These are phyloP conservation scores for Alectura lathami DNA, from an alignment of 2,113 vertebrate genomes.

Conservation along the genomic window DNA sequence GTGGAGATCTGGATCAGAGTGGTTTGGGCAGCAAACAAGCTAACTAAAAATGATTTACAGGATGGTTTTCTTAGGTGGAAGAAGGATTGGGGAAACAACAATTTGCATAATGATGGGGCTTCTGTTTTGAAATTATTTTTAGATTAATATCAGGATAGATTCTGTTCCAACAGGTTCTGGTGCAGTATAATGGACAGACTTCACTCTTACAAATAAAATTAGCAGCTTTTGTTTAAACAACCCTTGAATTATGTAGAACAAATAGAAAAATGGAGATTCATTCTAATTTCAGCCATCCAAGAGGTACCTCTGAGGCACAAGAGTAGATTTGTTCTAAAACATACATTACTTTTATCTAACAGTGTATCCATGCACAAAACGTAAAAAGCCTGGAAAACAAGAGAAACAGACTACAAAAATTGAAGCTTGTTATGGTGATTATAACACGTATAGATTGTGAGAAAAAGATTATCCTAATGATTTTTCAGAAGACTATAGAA, in stretches of 20 bases:
- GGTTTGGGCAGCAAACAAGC: neutral
- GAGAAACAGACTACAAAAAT: neutral
- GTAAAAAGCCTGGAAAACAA: neutral
- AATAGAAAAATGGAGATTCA: neutral
- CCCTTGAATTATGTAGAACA: neutral
- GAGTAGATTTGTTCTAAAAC: neutral
- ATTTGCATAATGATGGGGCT: neutral
- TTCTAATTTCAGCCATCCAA: neutral
- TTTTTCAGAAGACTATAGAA: neutral
- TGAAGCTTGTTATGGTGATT: neutral
- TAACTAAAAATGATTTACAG: neutral
- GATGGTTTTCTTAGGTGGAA: neutral
- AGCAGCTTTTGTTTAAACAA: neutral
- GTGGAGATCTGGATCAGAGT: neutral
- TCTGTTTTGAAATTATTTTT: constrained; percentile 5
- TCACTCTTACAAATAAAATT: neutral
- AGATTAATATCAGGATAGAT: neutral
- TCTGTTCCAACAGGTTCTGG: neutral
- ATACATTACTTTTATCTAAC: neutral
- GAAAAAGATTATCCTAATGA: neutral
- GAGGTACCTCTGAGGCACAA: neutral
- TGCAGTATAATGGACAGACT: neutral
- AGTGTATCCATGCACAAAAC: neutral
- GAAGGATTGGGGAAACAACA: neutral
- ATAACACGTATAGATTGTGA: neutral